Conservation (phyloP, 2,888 invertebrate species). For the Hoplodrina blanda region DNA sequence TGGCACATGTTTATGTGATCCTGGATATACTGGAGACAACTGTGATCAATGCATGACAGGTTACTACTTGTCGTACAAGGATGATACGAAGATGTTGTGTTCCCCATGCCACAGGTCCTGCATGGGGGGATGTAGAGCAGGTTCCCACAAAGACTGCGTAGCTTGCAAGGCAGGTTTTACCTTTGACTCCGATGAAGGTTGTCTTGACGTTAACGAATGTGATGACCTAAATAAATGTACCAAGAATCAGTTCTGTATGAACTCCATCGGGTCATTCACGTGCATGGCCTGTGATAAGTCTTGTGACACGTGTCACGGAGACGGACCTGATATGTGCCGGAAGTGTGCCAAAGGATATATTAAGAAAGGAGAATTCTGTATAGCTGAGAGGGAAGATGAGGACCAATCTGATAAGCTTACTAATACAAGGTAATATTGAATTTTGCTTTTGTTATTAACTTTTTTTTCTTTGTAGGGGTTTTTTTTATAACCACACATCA, state of each 20-base stretch:
- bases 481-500: background rate
- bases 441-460: constrained; percentile 44
- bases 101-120: constrained; percentile 95
- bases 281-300: constrained; percentile 96
- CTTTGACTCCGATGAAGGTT: constrained; percentile 94
- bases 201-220: constrained; percentile 97
- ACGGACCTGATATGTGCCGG: constrained; percentile 97
- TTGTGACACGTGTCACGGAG: constrained; percentile 96
- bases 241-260: constrained; percentile 95
- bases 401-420: constrained; percentile 80
- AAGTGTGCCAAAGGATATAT: constrained; percentile 94
- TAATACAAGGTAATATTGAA: constrained; percentile 76
- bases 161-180: constrained; percentile 93
- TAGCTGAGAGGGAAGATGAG: constrained; percentile 90
- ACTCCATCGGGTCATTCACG: constrained; percentile 95
- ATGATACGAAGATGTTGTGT: constrained; percentile 94
- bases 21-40: constrained; percentile 94
- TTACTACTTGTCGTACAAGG: constrained; percentile 94
- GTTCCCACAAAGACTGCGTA: constrained; percentile 92
- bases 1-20: constrained; percentile 96
- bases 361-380: constrained; percentile 94
- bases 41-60: constrained; percentile 95
- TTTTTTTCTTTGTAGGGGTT: background rate
- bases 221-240: constrained; percentile 89
- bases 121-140: constrained; percentile 93